Evolutionary conservation across 2,113 vertebrate species (phyloP).

Genomic region (Crypturellus undulatus): DNA sequence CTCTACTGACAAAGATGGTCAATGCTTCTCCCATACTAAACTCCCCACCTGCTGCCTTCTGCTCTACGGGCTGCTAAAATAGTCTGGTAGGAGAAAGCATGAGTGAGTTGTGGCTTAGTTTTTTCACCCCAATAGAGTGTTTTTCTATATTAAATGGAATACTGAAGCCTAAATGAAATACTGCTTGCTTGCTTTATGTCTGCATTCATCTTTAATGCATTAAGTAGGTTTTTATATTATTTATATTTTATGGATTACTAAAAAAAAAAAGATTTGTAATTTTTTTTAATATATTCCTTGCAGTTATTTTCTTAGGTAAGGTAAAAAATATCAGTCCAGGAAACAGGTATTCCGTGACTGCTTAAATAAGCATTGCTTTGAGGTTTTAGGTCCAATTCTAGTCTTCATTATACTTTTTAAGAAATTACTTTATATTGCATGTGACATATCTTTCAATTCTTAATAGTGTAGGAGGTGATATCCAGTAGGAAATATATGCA

Average conservation of each 20-base stretch:
- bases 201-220: not conserved
- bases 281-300: not conserved
- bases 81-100: not conserved
- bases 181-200: not conserved
- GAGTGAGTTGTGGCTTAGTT: not conserved
- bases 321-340: not conserved
- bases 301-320: not conserved
- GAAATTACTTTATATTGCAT: constrained; percentile 8
- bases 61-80: not conserved
- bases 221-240: not conserved
- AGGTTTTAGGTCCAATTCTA: constrained; percentile 18
- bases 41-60: not conserved
- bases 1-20: not conserved
- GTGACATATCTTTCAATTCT: not conserved
- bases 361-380: not conserved
- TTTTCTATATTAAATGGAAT: not conserved
- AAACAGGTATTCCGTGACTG: not conserved
- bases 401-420: not conserved
- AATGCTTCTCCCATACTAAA: not conserved
- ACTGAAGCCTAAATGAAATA: not conserved
- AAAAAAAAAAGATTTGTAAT: not conserved
- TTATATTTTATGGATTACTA: not conserved
- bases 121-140: not conserved
- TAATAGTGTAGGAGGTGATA: not conserved
- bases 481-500: not conserved